phyloP scores from a whole-genome alignment of 1,140 invertebrate species.

The Drosophila bifasciata region DNA sequence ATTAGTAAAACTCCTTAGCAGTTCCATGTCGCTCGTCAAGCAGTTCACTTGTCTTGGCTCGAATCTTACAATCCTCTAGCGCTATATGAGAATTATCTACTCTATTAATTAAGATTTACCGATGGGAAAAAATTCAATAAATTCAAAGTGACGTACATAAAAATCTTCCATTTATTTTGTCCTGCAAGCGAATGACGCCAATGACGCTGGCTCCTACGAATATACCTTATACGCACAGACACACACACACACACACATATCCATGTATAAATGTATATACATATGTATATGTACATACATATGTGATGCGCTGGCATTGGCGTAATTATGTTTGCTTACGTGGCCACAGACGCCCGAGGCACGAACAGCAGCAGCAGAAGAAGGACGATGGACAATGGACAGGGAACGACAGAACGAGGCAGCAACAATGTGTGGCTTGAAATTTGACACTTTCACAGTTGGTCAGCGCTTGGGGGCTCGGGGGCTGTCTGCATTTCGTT shows the following conservation, averaged over 20 bases:
- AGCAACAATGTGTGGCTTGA: constrained; percentile 68
- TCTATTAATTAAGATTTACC: not conserved
- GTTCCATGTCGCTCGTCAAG: no score
- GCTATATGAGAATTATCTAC: no score
- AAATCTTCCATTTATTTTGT: constrained; percentile 24
- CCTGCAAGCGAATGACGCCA: constrained; percentile 10
- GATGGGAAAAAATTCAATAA: constrained; percentile 18
- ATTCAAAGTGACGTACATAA: constrained; percentile 12
- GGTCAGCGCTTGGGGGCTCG: constrained; percentile 72
- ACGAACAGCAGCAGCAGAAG: constrained; percentile 22
- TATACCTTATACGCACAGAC: not conserved
- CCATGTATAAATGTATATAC: constrained; percentile 5
- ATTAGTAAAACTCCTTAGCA: no score
- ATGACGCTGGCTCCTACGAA: not conserved
- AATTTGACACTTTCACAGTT: constrained; percentile 82
- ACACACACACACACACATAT: constrained; percentile 15
- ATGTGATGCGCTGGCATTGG: constrained; percentile 51
- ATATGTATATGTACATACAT: constrained; percentile 30
- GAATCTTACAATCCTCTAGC: no score
- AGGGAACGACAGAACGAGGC: constrained; percentile 28
- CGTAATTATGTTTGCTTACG: constrained; percentile 81
- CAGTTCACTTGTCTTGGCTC: not conserved
- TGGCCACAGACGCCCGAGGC: constrained; percentile 59
- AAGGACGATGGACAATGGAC: not conserved
- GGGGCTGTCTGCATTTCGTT: constrained; percentile 75